phyloP scores from a whole-genome alignment of 2,888 invertebrate species.

The Lepeophtheirus nordmannii region DNA sequence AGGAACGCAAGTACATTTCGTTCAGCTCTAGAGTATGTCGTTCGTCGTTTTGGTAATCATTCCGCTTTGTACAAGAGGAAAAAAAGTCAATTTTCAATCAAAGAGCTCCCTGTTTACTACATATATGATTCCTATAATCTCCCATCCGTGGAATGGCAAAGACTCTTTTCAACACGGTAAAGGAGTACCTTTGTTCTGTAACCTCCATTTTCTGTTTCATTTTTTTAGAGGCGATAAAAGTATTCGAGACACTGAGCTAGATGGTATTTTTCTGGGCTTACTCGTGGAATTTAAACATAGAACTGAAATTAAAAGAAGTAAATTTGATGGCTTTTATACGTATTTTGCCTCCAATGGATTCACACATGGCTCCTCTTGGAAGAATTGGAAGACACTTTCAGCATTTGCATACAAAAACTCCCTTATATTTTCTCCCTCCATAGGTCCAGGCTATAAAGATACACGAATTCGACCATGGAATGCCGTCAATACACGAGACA shows the following conservation, averaged over 20 bases:
- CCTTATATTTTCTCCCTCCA: constrained; percentile 49
- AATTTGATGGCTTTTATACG: constrained; percentile 46
- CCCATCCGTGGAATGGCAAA: constrained; percentile 29
- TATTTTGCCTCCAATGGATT: constrained; percentile 50
- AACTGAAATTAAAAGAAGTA: constrained; percentile 38
- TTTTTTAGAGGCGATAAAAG: constrained; percentile 36
- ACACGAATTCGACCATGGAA: constrained; percentile 48
- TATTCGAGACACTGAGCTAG: constrained; percentile 41
- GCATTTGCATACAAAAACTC: constrained; percentile 44
- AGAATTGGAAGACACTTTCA: constrained; percentile 24
- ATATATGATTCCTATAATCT: constrained; percentile 48
- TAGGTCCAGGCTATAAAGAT: constrained; percentile 54
- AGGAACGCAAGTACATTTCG: constrained; percentile 1
- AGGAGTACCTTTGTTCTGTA: not conserved
- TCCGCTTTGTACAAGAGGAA: constrained; percentile 41
- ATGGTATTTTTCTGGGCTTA: constrained; percentile 46
- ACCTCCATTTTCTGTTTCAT: not conserved
- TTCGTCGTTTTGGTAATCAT: constrained; percentile 39
- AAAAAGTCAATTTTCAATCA: constrained; percentile 30
- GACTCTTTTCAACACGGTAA: not conserved
- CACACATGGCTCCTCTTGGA: constrained; percentile 45
- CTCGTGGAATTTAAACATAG: constrained; percentile 30
- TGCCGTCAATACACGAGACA: constrained; percentile 38
- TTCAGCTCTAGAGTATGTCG: constrained; percentile 26
- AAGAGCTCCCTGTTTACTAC: constrained; percentile 44